Conservation (phyloP, 2,888 invertebrate genomes). For the Orchesella flavescens region DNA sequence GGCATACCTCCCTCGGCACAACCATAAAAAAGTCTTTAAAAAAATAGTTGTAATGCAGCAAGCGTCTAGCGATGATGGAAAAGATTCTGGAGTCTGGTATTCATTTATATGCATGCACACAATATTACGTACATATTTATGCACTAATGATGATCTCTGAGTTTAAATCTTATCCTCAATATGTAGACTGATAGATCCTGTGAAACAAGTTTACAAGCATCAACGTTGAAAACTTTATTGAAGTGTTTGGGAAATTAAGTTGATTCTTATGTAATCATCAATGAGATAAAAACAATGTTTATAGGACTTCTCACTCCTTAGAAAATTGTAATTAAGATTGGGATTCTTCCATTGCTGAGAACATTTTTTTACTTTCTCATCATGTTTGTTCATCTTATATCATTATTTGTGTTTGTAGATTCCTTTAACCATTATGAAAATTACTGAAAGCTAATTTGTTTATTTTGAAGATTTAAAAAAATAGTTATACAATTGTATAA, state of each 20-base stretch:
- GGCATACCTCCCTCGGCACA: too few relatives aligned
- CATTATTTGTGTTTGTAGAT: too few relatives aligned
- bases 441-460: too few relatives aligned
- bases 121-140: too few relatives aligned
- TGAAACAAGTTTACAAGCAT: not conserved
- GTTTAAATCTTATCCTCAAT: not conserved
- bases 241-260: conserved; percentile 19
- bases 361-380: too few relatives aligned
- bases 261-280: conserved; percentile 17
- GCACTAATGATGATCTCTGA: not conserved
- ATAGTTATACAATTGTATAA: too few relatives aligned
- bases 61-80: not conserved
- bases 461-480: too few relatives aligned
- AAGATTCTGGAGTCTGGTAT: not conserved
- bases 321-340: not conserved
- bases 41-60: not conserved
- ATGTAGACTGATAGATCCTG: not conserved
- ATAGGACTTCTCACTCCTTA: not conserved
- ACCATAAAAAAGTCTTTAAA: not conserved
- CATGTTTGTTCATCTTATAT: too few relatives aligned
- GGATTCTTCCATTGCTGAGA: not conserved
- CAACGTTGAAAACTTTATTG: conserved; percentile 2
- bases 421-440: too few relatives aligned
- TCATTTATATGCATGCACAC: too few relatives aligned
- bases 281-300: not conserved